Conservation (phyloP, 2,888 invertebrate species). For the Stratiomys singularior region DNA sequence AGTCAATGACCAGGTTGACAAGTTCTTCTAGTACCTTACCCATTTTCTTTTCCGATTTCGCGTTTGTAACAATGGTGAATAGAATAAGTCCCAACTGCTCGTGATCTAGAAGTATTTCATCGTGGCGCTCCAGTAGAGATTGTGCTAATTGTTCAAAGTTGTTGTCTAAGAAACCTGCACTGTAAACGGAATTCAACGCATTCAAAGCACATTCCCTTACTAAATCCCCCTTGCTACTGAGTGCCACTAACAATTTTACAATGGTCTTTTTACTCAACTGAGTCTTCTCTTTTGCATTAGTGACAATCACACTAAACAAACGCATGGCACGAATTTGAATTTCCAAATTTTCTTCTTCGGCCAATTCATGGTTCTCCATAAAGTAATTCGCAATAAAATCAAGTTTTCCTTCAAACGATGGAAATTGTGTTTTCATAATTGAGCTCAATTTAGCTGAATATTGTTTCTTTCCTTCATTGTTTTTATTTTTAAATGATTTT, state of each 20-base stretch:
- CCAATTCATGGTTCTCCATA: constrained; percentile 57
- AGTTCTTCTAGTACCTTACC: neutral
- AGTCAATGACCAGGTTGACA: neutral
- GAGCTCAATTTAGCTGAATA: constrained; percentile 61
- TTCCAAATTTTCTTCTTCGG: constrained; percentile 64
- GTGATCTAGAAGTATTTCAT: constrained; percentile 74
- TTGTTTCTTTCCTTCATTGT: constrained; percentile 53
- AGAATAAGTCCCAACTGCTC: constrained; percentile 74
- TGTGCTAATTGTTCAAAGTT: constrained; percentile 51
- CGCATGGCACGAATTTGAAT: constrained; percentile 68
- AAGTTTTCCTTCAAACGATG: constrained; percentile 66
- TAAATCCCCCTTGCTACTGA: constrained; percentile 68
- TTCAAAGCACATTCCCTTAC: constrained; percentile 70
- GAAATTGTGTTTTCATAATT: constrained; percentile 67
- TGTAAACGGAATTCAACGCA: constrained; percentile 66
- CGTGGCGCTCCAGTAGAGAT: constrained; percentile 62
- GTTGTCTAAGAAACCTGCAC: constrained; percentile 53
- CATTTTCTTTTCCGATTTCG: neutral
- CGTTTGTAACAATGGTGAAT: constrained; percentile 66
- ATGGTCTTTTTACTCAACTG: constrained; percentile 53
- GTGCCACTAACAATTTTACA: constrained; percentile 65
- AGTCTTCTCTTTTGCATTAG: constrained; percentile 42
- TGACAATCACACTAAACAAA: constrained; percentile 57
- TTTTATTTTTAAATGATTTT: constrained; percentile 52
- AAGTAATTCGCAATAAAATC: constrained; percentile 71